Evolutionary conservation across 2,113 vertebrate species (phyloP).

Genomic region (Narcine bancroftii): DNA sequence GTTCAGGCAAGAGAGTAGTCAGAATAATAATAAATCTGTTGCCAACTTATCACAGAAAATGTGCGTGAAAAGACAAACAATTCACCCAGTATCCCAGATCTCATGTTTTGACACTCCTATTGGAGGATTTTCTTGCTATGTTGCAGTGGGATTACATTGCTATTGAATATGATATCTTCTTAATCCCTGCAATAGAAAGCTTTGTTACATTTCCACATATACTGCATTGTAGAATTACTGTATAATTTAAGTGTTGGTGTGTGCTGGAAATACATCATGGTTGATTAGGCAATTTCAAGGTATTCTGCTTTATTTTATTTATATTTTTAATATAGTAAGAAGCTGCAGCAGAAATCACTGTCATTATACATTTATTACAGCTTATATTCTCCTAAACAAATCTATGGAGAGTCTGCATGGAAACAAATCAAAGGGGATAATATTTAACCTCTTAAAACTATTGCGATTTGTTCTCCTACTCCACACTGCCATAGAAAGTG

Average conservation of each 20-base stretch:
- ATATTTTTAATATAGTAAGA: not conserved
- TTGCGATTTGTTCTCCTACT: not conserved
- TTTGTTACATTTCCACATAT: not conserved
- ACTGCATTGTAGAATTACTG: not conserved
- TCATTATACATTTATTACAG: not conserved
- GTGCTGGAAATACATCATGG: not conserved
- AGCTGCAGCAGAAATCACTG: not conserved
- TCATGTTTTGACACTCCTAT: not conserved
- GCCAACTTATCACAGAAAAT: not conserved
- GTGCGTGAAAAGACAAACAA: not conserved
- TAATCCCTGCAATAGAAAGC: not conserved
- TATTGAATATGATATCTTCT: not conserved
- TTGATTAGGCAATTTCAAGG: not conserved
- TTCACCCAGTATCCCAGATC: not conserved
- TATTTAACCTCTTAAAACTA: not conserved
- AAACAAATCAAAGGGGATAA: not conserved
- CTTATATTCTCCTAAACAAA: too few species aligned
- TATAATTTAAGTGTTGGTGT: not conserved
- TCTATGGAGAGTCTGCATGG: not conserved
- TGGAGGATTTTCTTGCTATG: not conserved
- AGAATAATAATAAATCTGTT: not conserved
- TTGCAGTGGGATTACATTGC: too few species aligned
- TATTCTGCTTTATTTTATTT: not conserved
- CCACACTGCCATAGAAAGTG: not conserved
- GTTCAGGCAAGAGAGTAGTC: not conserved